These are phyloP conservation scores for Calyptomena viridis DNA, from an alignment of 2,113 vertebrate species.

Conservation along the genomic window DNA sequence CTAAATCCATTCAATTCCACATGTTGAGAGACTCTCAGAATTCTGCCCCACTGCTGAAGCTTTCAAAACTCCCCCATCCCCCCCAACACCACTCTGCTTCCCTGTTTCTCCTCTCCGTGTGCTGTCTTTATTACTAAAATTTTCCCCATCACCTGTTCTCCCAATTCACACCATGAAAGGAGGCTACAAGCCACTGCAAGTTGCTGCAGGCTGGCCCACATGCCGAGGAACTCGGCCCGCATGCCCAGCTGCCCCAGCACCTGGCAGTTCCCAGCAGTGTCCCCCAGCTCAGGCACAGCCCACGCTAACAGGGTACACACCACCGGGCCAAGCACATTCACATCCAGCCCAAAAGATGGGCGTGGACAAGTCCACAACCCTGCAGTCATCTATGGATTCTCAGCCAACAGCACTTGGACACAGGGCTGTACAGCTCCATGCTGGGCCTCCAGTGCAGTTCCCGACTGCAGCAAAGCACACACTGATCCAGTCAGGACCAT, in stretches of 20 bases:
- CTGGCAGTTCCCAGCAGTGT: background rate
- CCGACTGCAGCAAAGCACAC: accelerated
- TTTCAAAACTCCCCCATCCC: background rate
- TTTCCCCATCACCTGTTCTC: background rate
- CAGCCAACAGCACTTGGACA: no score
- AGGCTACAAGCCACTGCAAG: background rate
- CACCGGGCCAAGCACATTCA: background rate
- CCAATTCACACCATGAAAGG: background rate
- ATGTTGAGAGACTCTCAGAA: background rate
- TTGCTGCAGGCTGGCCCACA: background rate
- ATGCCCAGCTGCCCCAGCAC: accelerated
- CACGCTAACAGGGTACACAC: accelerated
- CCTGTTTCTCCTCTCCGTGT: background rate
- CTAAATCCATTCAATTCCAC: background rate
- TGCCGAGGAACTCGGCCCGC: background rate
- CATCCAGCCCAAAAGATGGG: background rate
- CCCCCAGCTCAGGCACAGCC: background rate
- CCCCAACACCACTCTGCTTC: background rate
- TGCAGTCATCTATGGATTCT: background rate
- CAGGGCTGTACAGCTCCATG: background rate
- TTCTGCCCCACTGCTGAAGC: background rate
- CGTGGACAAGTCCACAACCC: background rate
- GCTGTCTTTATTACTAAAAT: background rate
- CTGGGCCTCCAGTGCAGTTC: background rate
- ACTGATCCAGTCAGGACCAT: accelerated